Base-by-base conservation (phyloP, 1,140 invertebrate species). In the Brachionus koreanus region DNA sequence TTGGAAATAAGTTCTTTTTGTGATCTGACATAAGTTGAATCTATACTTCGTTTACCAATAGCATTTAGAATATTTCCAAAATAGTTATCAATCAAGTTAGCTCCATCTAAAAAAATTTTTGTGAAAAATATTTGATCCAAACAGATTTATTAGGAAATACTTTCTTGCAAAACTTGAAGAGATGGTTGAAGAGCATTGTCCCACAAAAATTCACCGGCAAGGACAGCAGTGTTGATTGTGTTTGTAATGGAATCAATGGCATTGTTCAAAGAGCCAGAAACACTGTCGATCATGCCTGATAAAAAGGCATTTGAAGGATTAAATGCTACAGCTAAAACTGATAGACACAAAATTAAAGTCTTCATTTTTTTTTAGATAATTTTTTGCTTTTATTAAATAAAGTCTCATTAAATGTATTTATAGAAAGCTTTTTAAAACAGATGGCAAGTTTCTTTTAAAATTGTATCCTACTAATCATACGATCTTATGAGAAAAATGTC, bases 161-260 rank as follows among this genome's bases (percentile, higher is more conserved):
- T 79, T 37, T 79, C 37, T 79, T 79, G 76, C 23, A 79, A 61
- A 13, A 79, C 61, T 79, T 79, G 49, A 3, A 79, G 76, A 37
- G 46, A 61, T 79, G 76, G 76, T 39, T 57, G 49, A 16, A 79
- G 25, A 79, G 76, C 76, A 79, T 79, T 79, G 49, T 79, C 76
- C 76, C 76, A 79, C 23, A 79, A 65, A 43, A 79, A 79, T 61
- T 79, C 29, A 23, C 76, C 76, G 19, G 61, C 76, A 79, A 79
- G 23, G 1, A 42, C 4, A 42, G 49, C 76, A 65, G 46, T 79
- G n/a, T 79, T 79, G 46, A 79, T 61, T 19, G 76, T 79, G 33
- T 35, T 61, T 10, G 33, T n/a, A n/a, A 79, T 52, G n/a, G 49
- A 35, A 12, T 57, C 57, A 12, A 79, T 25, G 35, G 39, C 76